Evolutionary conservation across 2,113 vertebrate genomes (phyloP).

Genomic region (Pyxicephalus adspersus): DNA sequence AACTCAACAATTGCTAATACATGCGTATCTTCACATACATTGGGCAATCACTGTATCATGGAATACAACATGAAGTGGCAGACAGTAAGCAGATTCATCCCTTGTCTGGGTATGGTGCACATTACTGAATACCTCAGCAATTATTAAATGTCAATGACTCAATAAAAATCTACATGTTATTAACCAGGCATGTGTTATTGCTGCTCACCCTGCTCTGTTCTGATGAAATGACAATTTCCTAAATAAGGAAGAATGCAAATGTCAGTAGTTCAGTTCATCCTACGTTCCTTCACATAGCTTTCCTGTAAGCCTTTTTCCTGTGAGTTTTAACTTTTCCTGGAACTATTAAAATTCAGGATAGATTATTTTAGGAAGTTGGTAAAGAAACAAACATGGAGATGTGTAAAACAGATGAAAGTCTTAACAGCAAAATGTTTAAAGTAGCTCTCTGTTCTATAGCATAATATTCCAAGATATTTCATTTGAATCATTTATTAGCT

Average conservation of each 20-base stretch:
- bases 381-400: conserved; percentile 6
- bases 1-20: conserved; percentile 17
- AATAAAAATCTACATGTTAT: conserved; percentile 35
- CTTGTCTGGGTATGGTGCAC: conserved; percentile 29
- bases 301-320: conserved; percentile 17
- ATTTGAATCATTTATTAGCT: too few species aligned
- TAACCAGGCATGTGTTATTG: conserved; percentile 30
- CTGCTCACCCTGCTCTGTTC: conserved; percentile 2
- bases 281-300: conserved; percentile 20
- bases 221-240: conserved; percentile 1
- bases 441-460: not conserved
- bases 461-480: too few species aligned
- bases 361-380: conserved; percentile 28
- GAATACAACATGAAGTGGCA: not conserved
- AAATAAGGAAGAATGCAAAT: not conserved
- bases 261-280: conserved; percentile 27
- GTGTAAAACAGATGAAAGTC: conserved; percentile 13
- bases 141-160: conserved; percentile 32
- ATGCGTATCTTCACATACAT: conserved; percentile 18
- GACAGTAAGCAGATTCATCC: conserved; percentile 35
- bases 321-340: conserved; percentile 31
- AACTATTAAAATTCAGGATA: conserved; percentile 22
- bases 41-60: conserved; percentile 2
- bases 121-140: conserved; percentile 29
- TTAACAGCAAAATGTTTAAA: not conserved